Conservation (phyloP, 2,113 vertebrate genomes). For the Mus pahari region DNA sequence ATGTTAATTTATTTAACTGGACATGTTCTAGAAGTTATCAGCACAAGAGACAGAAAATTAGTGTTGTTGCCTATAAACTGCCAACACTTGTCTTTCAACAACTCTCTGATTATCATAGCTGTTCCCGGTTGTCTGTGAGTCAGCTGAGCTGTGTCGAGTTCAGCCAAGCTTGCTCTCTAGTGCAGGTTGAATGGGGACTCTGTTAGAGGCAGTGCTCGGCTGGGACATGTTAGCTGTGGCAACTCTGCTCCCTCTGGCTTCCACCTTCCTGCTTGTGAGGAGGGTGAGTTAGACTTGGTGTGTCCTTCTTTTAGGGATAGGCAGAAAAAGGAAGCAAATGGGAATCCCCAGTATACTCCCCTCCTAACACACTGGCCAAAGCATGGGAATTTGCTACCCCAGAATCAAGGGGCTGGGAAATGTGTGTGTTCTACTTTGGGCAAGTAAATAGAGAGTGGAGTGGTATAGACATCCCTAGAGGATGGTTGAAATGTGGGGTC, state of each 20-base stretch:
- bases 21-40: not conserved
- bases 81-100: not conserved
- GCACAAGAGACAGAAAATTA: not conserved
- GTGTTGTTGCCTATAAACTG: not conserved
- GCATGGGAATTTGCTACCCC: not conserved
- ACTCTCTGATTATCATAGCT: not conserved
- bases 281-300: not conserved
- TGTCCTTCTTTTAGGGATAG: not conserved
- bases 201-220: not conserved
- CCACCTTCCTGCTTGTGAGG: not conserved
- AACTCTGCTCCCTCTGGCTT: not conserved
- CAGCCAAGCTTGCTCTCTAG: not conserved
- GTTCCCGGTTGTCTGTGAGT: not conserved
- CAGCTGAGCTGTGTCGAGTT: not conserved
- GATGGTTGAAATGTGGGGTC: not conserved
- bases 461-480: accelerated
- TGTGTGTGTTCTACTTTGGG: not conserved
- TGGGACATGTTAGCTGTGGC: not conserved
- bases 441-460: not conserved
- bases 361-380: not conserved
- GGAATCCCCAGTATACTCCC: not conserved
- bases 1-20: not conserved
- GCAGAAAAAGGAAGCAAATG: not conserved
- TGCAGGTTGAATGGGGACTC: not conserved
- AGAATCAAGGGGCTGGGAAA: not conserved